Base-by-base conservation (phyloP, 64 coral and sea anemone species). In the Pocillopora verrucosa region DNA sequence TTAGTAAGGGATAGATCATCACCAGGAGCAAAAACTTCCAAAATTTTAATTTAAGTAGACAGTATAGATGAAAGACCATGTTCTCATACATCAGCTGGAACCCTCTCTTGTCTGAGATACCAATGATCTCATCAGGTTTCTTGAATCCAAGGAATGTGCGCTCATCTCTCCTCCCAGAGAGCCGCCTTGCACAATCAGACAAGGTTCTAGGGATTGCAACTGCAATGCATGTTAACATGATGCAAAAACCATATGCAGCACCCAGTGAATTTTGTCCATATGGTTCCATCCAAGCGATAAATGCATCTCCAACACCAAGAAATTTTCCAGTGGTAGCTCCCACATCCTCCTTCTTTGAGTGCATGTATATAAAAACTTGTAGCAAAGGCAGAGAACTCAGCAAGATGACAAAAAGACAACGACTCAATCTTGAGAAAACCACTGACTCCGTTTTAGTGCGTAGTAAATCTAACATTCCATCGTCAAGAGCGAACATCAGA, bases 51-150 rank as follows among this genome's bases (percentile, higher is more conserved):
- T 70, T 93, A 59, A 95, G 51, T n/a, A 81, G 84, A 25, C 88
- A 91, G 30, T 99, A 95, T 14, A 99, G 76, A 75, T 99, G 97
- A 88, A 99, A 99, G 17, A 95, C 87, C 94, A 99, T 99, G 73
- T 99, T 99, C 93, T 95, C 88, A 73, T 99, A 95, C 15, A 95
- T 83, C 37, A 99, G 94, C 51, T 99, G 97, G 70, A 99, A 99
- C 10, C 97, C 97, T 30, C 85, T 83, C 11, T 93, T 86, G 57
- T 95, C 97, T 57, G 97, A 84, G 13, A 58, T 59, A 16, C 78
- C 41, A 17, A 99, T 60, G 1, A 93, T 60, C 45, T 91, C 58
- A 17, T 95, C 91, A 65, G 97, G 97, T 69, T 99, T 99, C 25
- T 89, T 58, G 67, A 99, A 99, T 4, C 97, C 97, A 83, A 99